Evolutionary conservation across 1,140 invertebrate species (phyloP), one percentile per base, ranked within the genome.

Genomic region (Hirudo medicinalis): DNA sequence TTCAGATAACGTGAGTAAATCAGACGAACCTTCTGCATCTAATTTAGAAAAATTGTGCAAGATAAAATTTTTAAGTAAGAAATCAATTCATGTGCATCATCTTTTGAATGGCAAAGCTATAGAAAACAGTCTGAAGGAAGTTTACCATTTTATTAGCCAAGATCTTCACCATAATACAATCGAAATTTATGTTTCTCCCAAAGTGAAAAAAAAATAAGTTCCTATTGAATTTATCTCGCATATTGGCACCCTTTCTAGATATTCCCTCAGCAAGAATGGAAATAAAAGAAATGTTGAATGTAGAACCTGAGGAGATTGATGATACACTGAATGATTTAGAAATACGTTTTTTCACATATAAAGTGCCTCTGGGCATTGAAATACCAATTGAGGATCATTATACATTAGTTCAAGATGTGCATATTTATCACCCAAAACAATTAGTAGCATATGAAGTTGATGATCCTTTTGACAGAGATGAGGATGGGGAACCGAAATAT

Each of bases 401-500:
- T n/a, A 20, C 3, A 54, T 19, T 70, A 25, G 29, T 70, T 49
- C 69, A 70, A 25, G 69, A 70, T 19, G 2, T 53, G 8, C 1
- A 15, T 29, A 54, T 54, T 20, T 70, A 53, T 53, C n/a, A 54
- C n/a, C 3, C 2, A 20, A 19, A 53, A 54, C 32, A 70, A 11
- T 25, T 49, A 6, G 69, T 70, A 49, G 69, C 69, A 22, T 53
- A 20, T n/a, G 43, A 70, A 53, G 22, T 22, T 6, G 9, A 53
- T 54, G 69, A 70, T 70, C 53, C 69, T 2, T 25, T 70, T 40
- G 43, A 70, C 25, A 17, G 29, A 53, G 22, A 43, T 2, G 43
- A 70, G 25, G 36, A 63, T 22, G 69, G 69, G 5, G 22, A 25
- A 53, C 69, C 69, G 2, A 70, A 36, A n/a, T 70, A 54, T 49